Evolutionary conservation across 2,888 invertebrate genomes (phyloP), one percentile per base, ranked within the genome.

Genomic region (Oscheius sp.): DNA sequence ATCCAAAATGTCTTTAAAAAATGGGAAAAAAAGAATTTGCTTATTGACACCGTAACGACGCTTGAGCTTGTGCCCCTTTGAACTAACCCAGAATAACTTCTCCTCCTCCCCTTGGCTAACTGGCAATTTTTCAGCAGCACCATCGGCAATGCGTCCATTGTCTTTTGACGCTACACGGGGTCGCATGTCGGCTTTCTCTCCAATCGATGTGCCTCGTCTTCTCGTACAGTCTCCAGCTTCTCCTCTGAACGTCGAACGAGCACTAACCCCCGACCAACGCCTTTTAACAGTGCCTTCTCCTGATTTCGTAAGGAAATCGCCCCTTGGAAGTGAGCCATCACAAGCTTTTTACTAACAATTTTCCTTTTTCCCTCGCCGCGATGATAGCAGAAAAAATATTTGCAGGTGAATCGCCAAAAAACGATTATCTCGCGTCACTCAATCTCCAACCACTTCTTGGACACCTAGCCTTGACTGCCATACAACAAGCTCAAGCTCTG

Each of bases 271-370:
- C 37, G 78, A 80, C 63, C 71, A 64, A 20, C 74, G 74, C 63
- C 74, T 80, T 12, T 71, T 80, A 23, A 74, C 78, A 17, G 80
- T 80, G 15, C 80, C 80, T 48, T 77, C 76, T 64, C 80, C 80
- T 37, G 76, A 71, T 65, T 74, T 75, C 68, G 70, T 68, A 23
- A 68, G 77, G n/a, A 77, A 77, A 69, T 73, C 69, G 69, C 77
- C 74, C 27, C 58, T 74, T 17, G 73, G 71, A 46, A 65, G 64
- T 64, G 29, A 23, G 64, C 27, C 42, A 17, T 10, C 42, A 3
- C 42, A 20, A n/a, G n/a, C n/a, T 29, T 27, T 27, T 25, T 25
- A 52, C 52, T 52, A 52, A 52, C 55, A 70, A 66, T 29, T 64
- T 66, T 34, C n/a, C n/a, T n/a, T n/a, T n/a, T n/a, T n/a, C n/a